Base-by-base conservation (phyloP, 2,797 vertebrate species). In the Microctenopoma lineatum region DNA sequence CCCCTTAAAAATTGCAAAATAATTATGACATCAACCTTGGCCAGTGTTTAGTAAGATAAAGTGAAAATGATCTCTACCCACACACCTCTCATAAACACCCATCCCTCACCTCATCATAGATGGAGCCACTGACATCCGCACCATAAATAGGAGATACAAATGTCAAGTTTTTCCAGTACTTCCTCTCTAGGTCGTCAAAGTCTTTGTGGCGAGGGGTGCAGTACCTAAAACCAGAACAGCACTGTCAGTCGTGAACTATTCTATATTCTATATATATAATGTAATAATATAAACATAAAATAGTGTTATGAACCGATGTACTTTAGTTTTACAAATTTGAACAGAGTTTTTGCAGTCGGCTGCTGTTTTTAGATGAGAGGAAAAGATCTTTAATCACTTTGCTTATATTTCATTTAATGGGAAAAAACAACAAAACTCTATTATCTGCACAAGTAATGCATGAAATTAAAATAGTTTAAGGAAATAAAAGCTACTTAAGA, bases 121-220 rank as follows among this genome's bases (percentile, higher is more conserved):
- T 92, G 0, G 98, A 99, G 61, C 98, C 98, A 1, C 98, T 97
- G 85, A 99, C 97, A 63, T 99, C 98, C 0, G 98, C 98, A 1
- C 98, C 98, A 0, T 99, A 99, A 69, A 99, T 97, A 0, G 98
- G 98, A 0, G 98, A 99, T 42, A 99, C 96, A 21, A 99, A 99
- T 0, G 97, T 99, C 54, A 99, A 91, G 63, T 99, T 99, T 89
- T 99, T 99, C 97, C 98, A 99, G 92, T 99, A 99, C 72, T 99
- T 99, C 72, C 98, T 95, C 73, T 99, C 98, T 63, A 99, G 84
- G 84, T 99, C 97, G 0, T 99, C 98, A 21, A 99, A 99, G 79
- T 98, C 96, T 85, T 98, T 97, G 85, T 99, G 97, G 1, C 94
- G 95, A 0, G 98, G 98, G 5, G 98, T 99, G 84, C 96, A 98